Conservation (phyloP, 1,140 invertebrate species). For the Drosophila simulans region DNA sequence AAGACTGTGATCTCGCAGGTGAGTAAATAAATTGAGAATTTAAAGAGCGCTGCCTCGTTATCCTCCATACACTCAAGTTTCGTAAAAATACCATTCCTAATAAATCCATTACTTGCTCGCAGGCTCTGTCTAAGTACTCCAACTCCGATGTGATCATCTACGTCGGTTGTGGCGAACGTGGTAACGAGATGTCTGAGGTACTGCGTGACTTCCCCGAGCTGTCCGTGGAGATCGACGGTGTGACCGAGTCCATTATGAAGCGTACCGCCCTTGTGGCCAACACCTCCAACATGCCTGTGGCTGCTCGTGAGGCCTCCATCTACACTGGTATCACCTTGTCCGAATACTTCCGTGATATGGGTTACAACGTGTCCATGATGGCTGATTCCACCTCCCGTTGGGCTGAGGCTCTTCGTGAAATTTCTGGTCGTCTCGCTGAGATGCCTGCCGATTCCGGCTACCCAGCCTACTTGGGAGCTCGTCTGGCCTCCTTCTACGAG, state of each 20-base stretch:
- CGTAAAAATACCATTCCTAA: background rate
- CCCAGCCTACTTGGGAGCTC: constrained; percentile 98
- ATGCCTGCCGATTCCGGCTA: constrained; percentile 99
- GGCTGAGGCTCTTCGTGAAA: constrained; percentile 99
- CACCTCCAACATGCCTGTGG: constrained; percentile 99
- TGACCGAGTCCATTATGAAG: constrained; percentile 99
- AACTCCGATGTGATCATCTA: constrained; percentile 99
- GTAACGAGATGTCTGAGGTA: constrained; percentile 95
- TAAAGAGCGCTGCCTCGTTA: background rate
- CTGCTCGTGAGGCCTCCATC: constrained; percentile 99
- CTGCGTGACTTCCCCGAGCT: constrained; percentile 99
- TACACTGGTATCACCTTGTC: constrained; percentile 98
- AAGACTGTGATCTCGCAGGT: constrained; percentile 96
- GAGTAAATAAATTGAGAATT: background rate
- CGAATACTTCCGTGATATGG: constrained; percentile 99
- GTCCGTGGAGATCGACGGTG: constrained; percentile 98
- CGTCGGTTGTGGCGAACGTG: constrained; percentile 99
- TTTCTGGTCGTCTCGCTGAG: constrained; percentile 99
- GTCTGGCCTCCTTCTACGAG: constrained; percentile 99
- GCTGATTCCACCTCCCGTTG: constrained; percentile 99
- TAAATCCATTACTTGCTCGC: background rate
- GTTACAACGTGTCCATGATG: constrained; percentile 99
- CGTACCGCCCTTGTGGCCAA: constrained; percentile 99
- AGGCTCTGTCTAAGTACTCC: constrained; percentile 98
- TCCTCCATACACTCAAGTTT: too few relatives aligned